Evolutionary conservation across 2,797 vertebrate genomes (phyloP).

Genomic region (Thripadectes ignobilis): DNA sequence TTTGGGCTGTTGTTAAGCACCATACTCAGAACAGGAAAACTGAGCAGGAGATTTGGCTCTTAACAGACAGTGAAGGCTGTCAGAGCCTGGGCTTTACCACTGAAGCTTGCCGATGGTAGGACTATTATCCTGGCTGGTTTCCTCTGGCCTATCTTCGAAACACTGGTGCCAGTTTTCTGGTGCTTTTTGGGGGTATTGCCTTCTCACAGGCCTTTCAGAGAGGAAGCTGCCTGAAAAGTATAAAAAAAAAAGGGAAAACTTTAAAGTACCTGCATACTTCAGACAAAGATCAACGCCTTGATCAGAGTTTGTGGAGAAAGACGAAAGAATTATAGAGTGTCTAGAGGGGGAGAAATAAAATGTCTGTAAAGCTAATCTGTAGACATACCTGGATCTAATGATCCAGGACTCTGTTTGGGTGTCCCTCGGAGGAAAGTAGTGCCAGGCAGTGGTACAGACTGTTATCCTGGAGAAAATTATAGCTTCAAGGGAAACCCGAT

Average conservation of each 20-base stretch:
- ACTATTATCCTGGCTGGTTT: background rate
- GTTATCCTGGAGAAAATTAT: background rate
- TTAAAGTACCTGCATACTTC: background rate
- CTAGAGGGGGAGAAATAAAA: background rate
- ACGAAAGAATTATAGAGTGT: background rate
- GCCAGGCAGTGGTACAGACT: background rate
- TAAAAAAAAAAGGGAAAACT: background rate
- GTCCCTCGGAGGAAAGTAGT: background rate
- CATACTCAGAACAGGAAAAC: background rate
- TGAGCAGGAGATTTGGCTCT: background rate
- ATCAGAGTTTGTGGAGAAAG: background rate
- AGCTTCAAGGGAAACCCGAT: background rate
- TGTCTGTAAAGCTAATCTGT: background rate
- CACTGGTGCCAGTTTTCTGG: background rate
- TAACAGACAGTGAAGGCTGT: background rate
- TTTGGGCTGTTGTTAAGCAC: background rate
- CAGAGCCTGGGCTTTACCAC: background rate
- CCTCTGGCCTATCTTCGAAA: background rate
- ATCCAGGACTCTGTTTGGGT: background rate
- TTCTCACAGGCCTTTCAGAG: background rate
- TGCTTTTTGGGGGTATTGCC: background rate
- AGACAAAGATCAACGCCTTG: background rate
- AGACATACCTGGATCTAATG: background rate
- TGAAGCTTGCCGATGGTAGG: background rate
- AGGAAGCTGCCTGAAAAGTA: background rate